phyloP scores from a whole-genome alignment of 2,113 vertebrate genomes.

The human (Homo sapiens) region GRCh38 chr2:202009501-202010000 shows the following conservation, averaged over 20 bases:
- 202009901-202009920: not conserved
- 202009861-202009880: not conserved
- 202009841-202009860: not conserved
- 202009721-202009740: not conserved
- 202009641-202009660: not conserved
- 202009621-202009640: conserved; percentile 27
- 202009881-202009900: not conserved
- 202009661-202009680: conserved; percentile 4
- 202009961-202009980: not conserved
- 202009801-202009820: not conserved
- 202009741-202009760: not conserved
- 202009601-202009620: conserved; percentile 44
- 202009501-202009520: conserved; percentile 72
- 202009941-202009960: not conserved
- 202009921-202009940: not conserved
- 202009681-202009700: not conserved
- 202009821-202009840: not conserved
- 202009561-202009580: conserved; percentile 65
- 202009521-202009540: conserved; percentile 41
- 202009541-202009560: conserved; percentile 39
- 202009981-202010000: not conserved
- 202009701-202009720: conserved; percentile 7
- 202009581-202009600: conserved; percentile 50
- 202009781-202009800: not conserved
- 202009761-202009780: not conserved